Conservation (phyloP, 2,113 vertebrate genomes). For the Eidolon helvum region DNA sequence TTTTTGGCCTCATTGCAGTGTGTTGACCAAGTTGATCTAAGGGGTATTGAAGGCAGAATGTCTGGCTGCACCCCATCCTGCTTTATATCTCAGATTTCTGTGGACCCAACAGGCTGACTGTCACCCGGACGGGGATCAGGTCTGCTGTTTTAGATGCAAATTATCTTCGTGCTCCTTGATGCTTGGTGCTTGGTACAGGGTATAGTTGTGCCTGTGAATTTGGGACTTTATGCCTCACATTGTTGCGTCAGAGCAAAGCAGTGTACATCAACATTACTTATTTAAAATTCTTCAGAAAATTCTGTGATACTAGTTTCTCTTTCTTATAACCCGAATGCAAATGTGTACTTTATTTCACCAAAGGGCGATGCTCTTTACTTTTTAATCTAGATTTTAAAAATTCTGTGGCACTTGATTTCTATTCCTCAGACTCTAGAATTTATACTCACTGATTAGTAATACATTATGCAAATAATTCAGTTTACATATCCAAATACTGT, state of each 20-base stretch:
- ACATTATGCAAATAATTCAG: conserved; percentile 77
- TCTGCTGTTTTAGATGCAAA: background rate
- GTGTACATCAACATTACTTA: background rate
- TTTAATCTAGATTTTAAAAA: conserved; percentile 56
- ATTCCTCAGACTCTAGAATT: conserved; percentile 69
- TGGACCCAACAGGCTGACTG: background rate
- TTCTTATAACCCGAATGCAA: conserved; percentile 39
- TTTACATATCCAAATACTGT: conserved; percentile 77
- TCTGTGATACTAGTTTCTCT: conserved; percentile 35
- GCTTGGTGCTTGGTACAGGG: background rate
- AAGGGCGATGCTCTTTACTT: conserved; percentile 46
- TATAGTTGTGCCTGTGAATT: background rate
- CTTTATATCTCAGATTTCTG: background rate
- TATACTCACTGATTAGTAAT: conserved; percentile 72
- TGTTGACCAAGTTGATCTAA: background rate
- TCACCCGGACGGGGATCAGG: rapidly evolving
- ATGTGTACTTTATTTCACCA: background rate
- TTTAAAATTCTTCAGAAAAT: conserved; percentile 55
- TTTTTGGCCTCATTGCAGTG: background rate
- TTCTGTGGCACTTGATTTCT: conserved; percentile 53
- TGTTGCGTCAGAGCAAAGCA: conserved; percentile 17
- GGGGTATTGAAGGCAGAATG: no score
- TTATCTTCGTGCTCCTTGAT: background rate
- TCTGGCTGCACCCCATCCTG: background rate
- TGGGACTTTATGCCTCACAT: background rate